Conservation (phyloP, 2,113 vertebrate species). For the Caranx melampygus region DNA sequence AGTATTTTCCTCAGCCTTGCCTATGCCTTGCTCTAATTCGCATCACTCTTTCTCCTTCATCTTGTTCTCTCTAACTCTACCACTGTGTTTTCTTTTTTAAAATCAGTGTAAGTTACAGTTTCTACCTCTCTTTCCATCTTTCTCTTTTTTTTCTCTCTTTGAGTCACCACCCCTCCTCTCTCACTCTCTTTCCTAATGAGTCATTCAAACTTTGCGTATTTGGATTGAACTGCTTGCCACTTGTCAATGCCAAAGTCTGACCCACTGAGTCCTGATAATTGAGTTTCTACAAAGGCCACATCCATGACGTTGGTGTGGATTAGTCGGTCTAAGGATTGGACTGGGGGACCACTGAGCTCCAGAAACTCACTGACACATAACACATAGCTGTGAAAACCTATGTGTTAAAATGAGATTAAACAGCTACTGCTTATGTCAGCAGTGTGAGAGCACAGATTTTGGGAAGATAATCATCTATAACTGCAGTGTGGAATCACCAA, state of each 20-base stretch:
- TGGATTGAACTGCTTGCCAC: conserved; percentile 56
- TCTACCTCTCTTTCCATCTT: conserved; percentile 28
- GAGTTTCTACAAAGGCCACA: conserved; percentile 58
- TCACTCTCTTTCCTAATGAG: conserved; percentile 61
- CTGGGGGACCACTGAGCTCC: conserved; percentile 32
- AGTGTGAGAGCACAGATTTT: neutral
- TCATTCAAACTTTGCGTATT: conserved; percentile 58
- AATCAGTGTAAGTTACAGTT: conserved; percentile 28
- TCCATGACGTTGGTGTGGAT: conserved; percentile 46
- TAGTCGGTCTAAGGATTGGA: conserved; percentile 46
- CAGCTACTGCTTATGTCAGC: conserved; percentile 14
- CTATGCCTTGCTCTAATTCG: neutral
- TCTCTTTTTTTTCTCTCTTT: conserved; percentile 14
- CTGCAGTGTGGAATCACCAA: neutral
- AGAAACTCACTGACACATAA: conserved; percentile 40
- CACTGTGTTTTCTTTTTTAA: conserved; percentile 7
- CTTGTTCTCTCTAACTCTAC: conserved; percentile 15
- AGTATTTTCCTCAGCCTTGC: conserved; percentile 14
- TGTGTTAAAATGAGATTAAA: conserved; percentile 27
- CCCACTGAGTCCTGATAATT: conserved; percentile 68
- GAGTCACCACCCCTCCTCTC: conserved; percentile 29
- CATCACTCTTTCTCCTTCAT: neutral
- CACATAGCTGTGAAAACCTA: conserved; percentile 23
- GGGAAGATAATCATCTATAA: conserved; percentile 1
- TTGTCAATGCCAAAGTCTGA: conserved; percentile 62